These are phyloP conservation scores for Erannis defoliaria DNA, from an alignment of 2,888 invertebrate genomes.

Conservation along the genomic window DNA sequence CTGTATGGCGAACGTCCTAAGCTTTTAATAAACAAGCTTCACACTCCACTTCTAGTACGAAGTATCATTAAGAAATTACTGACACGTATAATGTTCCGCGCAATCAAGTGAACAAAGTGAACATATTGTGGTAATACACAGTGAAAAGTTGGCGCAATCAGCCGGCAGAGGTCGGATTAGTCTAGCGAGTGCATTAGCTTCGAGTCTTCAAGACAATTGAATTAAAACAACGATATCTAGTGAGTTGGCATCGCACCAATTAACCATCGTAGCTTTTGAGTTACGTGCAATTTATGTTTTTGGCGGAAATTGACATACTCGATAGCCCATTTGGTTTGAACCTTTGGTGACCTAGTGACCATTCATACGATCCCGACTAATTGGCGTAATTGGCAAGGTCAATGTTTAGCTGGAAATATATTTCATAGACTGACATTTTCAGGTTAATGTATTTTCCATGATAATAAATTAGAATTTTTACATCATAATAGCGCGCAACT, in stretches of 20 bases:
- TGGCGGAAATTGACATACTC: conserved; percentile 75
- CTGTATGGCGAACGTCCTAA: too few relatives aligned
- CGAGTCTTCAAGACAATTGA: conserved; percentile 69
- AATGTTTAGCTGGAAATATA: conserved; percentile 3
- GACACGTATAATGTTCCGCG: conserved; percentile 16
- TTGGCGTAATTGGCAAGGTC: conserved; percentile 22
- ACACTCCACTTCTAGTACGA: neutral
- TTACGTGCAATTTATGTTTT: conserved; percentile 73
- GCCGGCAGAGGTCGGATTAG: conserved; percentile 59
- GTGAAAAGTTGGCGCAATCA: conserved; percentile 61
- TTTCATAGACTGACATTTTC: neutral
- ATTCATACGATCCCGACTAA: conserved; percentile 33
- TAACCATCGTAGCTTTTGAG: conserved; percentile 69
- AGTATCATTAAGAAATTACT: conserved; percentile 18
- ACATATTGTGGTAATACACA: conserved; percentile 42
- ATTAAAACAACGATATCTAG: conserved; percentile 75
- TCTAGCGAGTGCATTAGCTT: conserved; percentile 67
- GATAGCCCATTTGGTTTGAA: conserved; percentile 62
- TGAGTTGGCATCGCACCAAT: conserved; percentile 79
- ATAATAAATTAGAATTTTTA: too few relatives aligned
- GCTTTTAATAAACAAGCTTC: neutral
- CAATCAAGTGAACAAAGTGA: conserved; percentile 37
- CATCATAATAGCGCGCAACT: too few relatives aligned
- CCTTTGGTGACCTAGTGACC: conserved; percentile 38
- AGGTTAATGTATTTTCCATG: neutral